Base-by-base conservation (phyloP, 2,113 vertebrate genomes). In the Anser cygnoides region DNA sequence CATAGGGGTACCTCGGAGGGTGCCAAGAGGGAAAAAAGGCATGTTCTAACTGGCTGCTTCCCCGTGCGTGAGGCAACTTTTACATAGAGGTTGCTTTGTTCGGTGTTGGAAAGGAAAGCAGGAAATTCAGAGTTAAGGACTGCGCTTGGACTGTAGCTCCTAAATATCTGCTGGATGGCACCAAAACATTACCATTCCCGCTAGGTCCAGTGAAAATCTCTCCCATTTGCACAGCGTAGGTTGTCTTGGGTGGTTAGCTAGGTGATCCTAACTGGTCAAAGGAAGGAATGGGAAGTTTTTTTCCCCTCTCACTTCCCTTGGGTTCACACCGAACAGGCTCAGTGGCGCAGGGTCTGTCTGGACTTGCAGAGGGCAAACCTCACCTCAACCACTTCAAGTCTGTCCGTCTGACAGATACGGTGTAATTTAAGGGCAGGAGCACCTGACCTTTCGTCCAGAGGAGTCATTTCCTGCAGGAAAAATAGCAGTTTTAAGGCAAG, bases 81-180 rank as follows among this genome's bases (percentile, higher is more conserved):
- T 5, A 29, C 31, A 71, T 9, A 83, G 43, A 58, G 20, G 14
- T 59, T 5, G 70, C 58, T 94, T 84, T 94, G 90, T 57, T 76
- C 16, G 22, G 10, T 58, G n/a, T n/a, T 84, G 92, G 68, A 76
- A 73, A 46, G 70, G 3, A 61, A 89, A 89, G 5, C 72, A 73
- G 94, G 94, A 92, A 96, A 63, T n/a, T 54, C 28, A 2, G 84
- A 31, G 59, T 20, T 11, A 15, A 59, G 65, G 85, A n/a, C 49
- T 23, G 26, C 4, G 4, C 9, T 41, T 66, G 17, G 10, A 17
- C 52, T 21, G 29, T 46, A 43, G 63, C 29, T 52, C 49, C 41
- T 52, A 17, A 39, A 7, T 18, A 29, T 17, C 80, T 68, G 31
- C 12, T 55, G 44, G 54, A 11, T 87, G 14, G 3, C 70, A 58